Base-by-base conservation (phyloP, 2,888 invertebrate genomes). In the Cyaniris semiargus region DNA sequence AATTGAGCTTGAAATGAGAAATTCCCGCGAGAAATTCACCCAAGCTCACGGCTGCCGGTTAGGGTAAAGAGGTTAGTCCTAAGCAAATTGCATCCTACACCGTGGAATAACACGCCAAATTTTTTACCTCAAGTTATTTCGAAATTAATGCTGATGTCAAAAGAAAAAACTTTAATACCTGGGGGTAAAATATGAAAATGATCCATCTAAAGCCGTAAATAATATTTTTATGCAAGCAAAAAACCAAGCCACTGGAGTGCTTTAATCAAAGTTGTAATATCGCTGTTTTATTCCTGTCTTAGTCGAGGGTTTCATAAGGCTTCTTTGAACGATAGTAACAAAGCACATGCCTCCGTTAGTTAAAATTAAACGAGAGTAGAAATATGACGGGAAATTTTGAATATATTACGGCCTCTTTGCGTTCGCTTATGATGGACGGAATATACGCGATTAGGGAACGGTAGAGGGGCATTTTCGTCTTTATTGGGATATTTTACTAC, bases 1-100 rank as follows among this genome's bases (percentile, higher is more conserved):
- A 91, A 90, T 90, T 89, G 88, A 89, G 90, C 90, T 87, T 89
- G 89, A 90, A 90, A 91, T 89, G 88, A 90, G 88, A 89, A 89
- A 83, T 87, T 86, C 87, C 85, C 86, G 81, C 79, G 85, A 85
- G 87, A 88, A 87, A 87, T 89, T 87, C 82, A 80, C 81, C 80
- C 81, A 79, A 80, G 78, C 82, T 77, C 80, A 78, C 81, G 79
- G 79, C 80, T 79, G 81, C 79, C 83, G 78, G 85, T 86, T 84
- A 83, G 81, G 82, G 86, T 89, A 89, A 89, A 88, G 86, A 86
- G 88, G 89, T 89, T 88, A 89, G 88, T 87, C 85, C 89, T 87
- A 89, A 88, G 88, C 87, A 91, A 91, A 91, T 91, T 90, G 88
- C 89, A 88, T 89, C 87, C 85, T 84, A 84, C 85, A 83, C 82